These are phyloP conservation scores for Nysson spinosus DNA, from an alignment of 2,888 invertebrate genomes.

Conservation along the genomic window DNA sequence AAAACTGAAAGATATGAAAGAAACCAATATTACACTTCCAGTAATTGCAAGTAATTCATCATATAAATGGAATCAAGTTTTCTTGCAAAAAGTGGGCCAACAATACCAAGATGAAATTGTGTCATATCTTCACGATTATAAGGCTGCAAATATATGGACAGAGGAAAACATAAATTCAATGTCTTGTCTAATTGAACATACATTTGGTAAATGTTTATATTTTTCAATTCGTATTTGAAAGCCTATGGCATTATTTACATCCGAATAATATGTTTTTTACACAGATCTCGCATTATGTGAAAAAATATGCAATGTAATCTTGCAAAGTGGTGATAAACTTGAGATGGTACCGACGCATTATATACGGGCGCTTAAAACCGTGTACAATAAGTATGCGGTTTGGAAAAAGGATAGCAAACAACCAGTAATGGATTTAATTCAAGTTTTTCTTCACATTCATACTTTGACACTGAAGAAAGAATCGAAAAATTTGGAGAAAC, in stretches of 20 bases:
- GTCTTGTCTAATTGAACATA: slow-evolving; percentile 79
- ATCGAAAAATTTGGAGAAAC: slow-evolving; percentile 63
- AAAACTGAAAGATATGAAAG: slow-evolving; percentile 78
- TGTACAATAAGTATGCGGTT: slow-evolving; percentile 60
- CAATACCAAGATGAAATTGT: slow-evolving; percentile 82
- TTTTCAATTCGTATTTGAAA: no score
- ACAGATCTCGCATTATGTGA: slow-evolving; percentile 50
- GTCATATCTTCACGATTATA: slow-evolving; percentile 75
- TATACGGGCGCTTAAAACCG: slow-evolving; percentile 60
- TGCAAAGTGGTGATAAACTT: slow-evolving; percentile 70
- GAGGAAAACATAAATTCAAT: slow-evolving; percentile 80
- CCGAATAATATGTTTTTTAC: no score
- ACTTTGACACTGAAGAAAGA: slow-evolving; percentile 70
- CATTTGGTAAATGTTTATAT: no score
- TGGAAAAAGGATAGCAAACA: slow-evolving; percentile 36
- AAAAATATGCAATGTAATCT: slow-evolving; percentile 60
- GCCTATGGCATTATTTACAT: no score
- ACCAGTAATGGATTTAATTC: slow-evolving; percentile 60
- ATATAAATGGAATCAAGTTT: slow-evolving; percentile 76
- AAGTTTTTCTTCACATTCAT: slow-evolving; percentile 66
- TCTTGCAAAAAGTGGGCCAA: slow-evolving; percentile 80
- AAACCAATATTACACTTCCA: slow-evolving; percentile 83
- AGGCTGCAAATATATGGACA: slow-evolving; percentile 61
- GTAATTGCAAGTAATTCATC: slow-evolving; percentile 78
- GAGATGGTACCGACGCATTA: slow-evolving; percentile 62